Conservation (phyloP, 2,888 invertebrate genomes). For the Tridacna gigas region DNA sequence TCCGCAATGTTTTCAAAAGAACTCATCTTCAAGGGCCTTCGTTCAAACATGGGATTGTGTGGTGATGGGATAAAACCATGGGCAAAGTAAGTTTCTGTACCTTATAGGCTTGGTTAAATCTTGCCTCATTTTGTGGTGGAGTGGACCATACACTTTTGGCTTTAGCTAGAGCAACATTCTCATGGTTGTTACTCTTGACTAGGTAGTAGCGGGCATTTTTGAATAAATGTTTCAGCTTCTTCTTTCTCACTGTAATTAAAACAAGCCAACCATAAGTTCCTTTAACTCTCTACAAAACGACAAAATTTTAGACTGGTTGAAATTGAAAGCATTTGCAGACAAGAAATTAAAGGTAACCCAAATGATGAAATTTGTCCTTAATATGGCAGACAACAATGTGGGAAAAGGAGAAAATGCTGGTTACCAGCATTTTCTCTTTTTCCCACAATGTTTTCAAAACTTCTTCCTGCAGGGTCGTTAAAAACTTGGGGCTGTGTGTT, state of each 20-base stretch:
- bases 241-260: constrained; percentile 51
- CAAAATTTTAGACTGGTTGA: too few relatives aligned
- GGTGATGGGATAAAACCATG: not conserved
- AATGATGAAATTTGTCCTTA: too few relatives aligned
- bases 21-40: not conserved
- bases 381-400: too few relatives aligned
- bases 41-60: not conserved
- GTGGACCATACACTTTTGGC: constrained; percentile 98
- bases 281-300: too few relatives aligned
- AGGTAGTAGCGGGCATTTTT: constrained; percentile 97
- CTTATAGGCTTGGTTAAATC: constrained; percentile 96
- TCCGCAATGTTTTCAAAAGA: not conserved
- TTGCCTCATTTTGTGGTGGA: constrained; percentile 97
- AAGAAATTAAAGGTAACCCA: too few relatives aligned
- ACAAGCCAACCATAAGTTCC: too few relatives aligned
- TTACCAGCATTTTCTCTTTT: too few relatives aligned
- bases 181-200: constrained; percentile 98
- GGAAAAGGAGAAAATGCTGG: too few relatives aligned
- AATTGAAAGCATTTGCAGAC: too few relatives aligned
- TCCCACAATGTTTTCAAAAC: too few relatives aligned
- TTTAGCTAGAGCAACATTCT: constrained; percentile 97
- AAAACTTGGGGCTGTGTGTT: too few relatives aligned
- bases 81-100: constrained; percentile 66
- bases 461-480: too few relatives aligned
- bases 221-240: constrained; percentile 93